Evolutionary conservation across 2,113 vertebrate species (phyloP), one percentile per base, ranked within the genome.

Genomic region (Microtus ochrogaster): DNA sequence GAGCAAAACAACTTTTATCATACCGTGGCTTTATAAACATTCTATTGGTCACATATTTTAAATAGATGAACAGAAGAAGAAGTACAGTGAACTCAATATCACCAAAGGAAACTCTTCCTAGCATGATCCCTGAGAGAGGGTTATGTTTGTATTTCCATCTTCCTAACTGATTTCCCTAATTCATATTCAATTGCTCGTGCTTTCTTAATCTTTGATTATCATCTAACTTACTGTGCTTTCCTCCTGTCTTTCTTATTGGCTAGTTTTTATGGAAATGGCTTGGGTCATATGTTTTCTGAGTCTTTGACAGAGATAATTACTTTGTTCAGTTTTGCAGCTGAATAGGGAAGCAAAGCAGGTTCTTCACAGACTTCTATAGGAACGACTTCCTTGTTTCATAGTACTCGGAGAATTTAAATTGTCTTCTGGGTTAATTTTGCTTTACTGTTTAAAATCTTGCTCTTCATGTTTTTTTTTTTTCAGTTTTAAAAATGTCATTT

Each of bases 71-170:
- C 28, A 86, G 66, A 91, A 93, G 68, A 91, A 91, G 55, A 88
- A 52, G 24, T 58, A 33, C 17, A 91, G 61, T 19, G 22, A 87
- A 52, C 0, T 0, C 36, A n/a, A 63, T 52, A 44, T 90, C 39
- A 30, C 33, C 73, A 90, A 94, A 92, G 79, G n/a, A 96, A 90
- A 92, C 88, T 84, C n/a, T 86, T 93, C 28, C 63, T 89, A 79
- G 26, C 52, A 81, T 87, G 78, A 92, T 77, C 13, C 28, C 16
- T 66, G 44, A 94, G 76, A 6, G 22, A 6, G 30, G 36, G 17
- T n/a, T 22, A 72, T 44, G 70, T 77, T 78, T 63, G 87, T 10
- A 70, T 78, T n/a, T 41, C 19, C 87, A 68, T 21, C 9, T 30
- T 92, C n/a, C 52, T 52, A 61, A n/a, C 14, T 94, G 91, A 44